These are phyloP conservation scores for Hippocampus comes DNA, from an alignment of 2,113 vertebrate species.

Conservation along the genomic window DNA sequence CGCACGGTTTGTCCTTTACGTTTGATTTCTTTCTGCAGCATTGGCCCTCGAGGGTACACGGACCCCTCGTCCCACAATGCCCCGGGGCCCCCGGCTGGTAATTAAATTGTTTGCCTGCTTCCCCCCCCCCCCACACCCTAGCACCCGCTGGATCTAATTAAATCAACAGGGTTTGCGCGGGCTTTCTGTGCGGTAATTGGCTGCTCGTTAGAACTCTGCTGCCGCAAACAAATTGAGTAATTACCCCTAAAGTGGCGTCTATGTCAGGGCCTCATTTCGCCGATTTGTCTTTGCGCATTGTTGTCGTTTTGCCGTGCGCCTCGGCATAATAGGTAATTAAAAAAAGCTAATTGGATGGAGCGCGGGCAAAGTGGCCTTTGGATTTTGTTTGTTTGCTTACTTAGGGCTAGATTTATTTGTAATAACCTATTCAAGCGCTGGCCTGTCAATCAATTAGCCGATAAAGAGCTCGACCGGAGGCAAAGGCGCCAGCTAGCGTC, in stretches of 20 bases:
- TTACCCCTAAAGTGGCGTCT: constrained; percentile 77
- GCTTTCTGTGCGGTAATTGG: constrained; percentile 73
- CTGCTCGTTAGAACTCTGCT: constrained; percentile 72
- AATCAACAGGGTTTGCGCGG: constrained; percentile 74
- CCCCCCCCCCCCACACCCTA: constrained; percentile 19
- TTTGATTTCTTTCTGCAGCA: background rate
- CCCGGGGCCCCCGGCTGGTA: constrained; percentile 67
- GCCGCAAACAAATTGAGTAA: constrained; percentile 77
- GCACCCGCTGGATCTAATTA: constrained; percentile 71
- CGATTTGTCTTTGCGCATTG: constrained; percentile 63
- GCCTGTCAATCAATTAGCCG: constrained; percentile 57
- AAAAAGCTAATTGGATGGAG: constrained; percentile 65
- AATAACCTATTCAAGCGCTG: constrained; percentile 64
- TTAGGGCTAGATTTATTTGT: constrained; percentile 62
- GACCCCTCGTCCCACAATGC: constrained; percentile 68
- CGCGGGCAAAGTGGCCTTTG: constrained; percentile 52
- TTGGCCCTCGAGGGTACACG: constrained; percentile 53
- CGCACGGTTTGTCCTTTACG: constrained; percentile 4
- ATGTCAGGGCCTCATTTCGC: constrained; percentile 70
- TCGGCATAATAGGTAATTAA: constrained; percentile 68
- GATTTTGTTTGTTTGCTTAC: constrained; percentile 54
- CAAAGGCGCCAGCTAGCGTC: background rate
- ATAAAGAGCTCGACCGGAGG: constrained; percentile 35
- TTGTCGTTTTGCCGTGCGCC: constrained; percentile 51
- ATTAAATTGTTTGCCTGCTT: constrained; percentile 77